Conservation (phyloP, 2,113 vertebrate species). For the Pampusana beccarii region DNA sequence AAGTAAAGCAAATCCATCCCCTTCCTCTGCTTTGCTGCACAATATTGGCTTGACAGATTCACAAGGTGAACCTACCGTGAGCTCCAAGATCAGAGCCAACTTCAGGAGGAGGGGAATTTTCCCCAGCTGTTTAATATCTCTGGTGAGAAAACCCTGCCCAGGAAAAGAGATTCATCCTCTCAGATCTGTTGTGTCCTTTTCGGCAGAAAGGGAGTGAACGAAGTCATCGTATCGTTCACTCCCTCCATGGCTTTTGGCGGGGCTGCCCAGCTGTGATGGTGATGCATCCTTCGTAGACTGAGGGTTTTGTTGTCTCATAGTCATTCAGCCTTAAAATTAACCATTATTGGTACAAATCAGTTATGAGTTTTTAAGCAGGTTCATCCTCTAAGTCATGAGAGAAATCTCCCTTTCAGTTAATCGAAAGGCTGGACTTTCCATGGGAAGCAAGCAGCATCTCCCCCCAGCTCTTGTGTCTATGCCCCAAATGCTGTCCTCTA, state of each 20-base stretch:
- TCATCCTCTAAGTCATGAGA: background rate
- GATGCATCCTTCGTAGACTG: background rate
- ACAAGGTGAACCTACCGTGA: background rate
- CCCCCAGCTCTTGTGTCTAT: background rate
- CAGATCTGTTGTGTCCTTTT: background rate
- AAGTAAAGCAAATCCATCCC: background rate
- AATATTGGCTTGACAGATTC: background rate
- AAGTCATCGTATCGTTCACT: accelerated
- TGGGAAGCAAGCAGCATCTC: background rate
- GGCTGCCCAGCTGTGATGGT: background rate
- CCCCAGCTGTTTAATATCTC: background rate
- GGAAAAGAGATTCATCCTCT: background rate
- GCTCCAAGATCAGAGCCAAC: background rate
- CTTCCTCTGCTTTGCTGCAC: background rate
- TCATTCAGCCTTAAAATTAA: background rate
- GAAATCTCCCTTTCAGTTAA: background rate
- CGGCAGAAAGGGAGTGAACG: background rate
- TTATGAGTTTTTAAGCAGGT: background rate
- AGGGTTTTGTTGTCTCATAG: background rate
- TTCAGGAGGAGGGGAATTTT: background rate
- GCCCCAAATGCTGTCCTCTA: background rate
- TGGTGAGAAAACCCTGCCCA: background rate
- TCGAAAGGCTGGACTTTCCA: background rate
- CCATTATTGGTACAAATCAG: background rate
- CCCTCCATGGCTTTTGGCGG: background rate